Conservation (phyloP, 64 coral and sea anemone genomes). For the Trachythela sp. region DNA sequence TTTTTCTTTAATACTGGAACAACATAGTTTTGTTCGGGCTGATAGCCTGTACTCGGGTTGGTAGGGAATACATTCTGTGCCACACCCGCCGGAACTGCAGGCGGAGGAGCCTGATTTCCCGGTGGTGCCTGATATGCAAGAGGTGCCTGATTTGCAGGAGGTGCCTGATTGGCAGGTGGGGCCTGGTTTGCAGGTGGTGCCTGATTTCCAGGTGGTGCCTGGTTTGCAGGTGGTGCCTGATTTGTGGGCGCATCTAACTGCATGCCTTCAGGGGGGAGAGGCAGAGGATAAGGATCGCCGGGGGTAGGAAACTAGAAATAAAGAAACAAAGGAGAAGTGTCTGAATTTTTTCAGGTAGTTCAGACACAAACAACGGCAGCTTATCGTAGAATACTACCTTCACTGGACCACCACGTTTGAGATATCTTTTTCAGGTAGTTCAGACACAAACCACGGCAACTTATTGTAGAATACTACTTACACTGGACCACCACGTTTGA, state of each 20-base stretch:
- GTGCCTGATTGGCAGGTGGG: not conserved
- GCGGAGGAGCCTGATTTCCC: not conserved
- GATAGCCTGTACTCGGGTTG: not conserved
- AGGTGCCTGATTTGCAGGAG: not conserved
- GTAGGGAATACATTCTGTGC: not conserved
- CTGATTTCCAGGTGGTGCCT: not conserved
- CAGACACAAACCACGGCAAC: no score
- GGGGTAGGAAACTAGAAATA: slow-evolving; percentile 39
- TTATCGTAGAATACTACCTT: not conserved
- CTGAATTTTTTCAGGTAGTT: not conserved
- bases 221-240: not conserved
- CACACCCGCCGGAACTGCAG: not conserved
- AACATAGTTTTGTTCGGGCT: not conserved
- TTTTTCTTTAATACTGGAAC: slow-evolving; percentile 44
- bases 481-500: no score
- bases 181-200: not conserved
- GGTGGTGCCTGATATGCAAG: not conserved
- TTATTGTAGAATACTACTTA: no score
- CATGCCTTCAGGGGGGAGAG: slow-evolving; percentile 60
- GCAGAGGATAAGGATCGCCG: slow-evolving; percentile 49
- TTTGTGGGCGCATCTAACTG: not conserved
- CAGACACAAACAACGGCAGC: no score
- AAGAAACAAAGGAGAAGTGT: not conserved
- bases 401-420: no score
- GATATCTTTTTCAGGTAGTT: no score